phyloP scores from a whole-genome alignment of 2,113 vertebrate species.

The Myrmecophaga tridactyla region DNA sequence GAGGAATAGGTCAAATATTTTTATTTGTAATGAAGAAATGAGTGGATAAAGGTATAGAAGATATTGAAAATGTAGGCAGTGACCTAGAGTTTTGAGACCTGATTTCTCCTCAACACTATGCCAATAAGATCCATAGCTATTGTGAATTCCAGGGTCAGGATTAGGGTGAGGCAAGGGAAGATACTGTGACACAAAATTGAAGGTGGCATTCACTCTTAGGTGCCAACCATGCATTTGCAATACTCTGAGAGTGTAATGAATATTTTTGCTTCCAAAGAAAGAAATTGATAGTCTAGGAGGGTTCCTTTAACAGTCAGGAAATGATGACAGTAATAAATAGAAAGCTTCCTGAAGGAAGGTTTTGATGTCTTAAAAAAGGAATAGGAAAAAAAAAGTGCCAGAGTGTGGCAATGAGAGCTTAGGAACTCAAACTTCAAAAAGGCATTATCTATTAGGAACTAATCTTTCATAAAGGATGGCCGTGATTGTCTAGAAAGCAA shows the following conservation, averaged over 20 bases:
- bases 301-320: constrained; percentile 11
- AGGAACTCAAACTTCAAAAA: neutral
- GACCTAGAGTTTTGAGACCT: constrained; percentile 12
- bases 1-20: neutral
- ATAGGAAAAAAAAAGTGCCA: neutral
- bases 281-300: neutral
- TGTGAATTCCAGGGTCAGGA: neutral
- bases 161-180: neutral
- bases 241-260: neutral
- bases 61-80: neutral
- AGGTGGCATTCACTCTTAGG: neutral
- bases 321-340: neutral
- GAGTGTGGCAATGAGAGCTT: neutral
- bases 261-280: constrained; percentile 5
- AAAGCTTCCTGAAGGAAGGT: neutral
- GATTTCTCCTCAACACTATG: neutral
- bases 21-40: neutral
- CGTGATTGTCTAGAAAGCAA: neutral
- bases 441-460: neutral
- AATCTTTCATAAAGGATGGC: neutral
- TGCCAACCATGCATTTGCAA: neutral
- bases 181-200: neutral
- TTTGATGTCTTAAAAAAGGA: neutral
- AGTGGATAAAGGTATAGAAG: neutral
- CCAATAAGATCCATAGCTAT: neutral